A percentile compares a stretch with the other conserved stretches of the same genome.
These are phyloP conservation scores for Pristionchus japonicus DNA, from an alignment of 2,888 invertebrate genomes.

Conservation along the genomic window DNA sequence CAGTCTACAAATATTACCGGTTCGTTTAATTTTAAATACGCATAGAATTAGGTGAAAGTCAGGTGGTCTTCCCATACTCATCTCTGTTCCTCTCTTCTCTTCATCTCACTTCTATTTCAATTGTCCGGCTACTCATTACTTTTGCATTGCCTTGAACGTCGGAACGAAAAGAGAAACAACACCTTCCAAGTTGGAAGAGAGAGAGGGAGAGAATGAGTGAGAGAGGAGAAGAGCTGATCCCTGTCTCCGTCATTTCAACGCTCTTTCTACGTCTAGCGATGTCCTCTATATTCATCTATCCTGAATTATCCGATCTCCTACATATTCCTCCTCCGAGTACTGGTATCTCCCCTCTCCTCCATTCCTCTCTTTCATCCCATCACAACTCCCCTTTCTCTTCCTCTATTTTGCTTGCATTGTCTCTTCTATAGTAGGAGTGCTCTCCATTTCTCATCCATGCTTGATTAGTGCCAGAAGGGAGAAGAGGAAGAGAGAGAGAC, in stretches of 20 bases:
- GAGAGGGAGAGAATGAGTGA: too few species aligned
- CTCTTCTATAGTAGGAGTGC: background rate
- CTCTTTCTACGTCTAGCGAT: background rate
- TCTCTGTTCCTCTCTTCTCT: background rate
- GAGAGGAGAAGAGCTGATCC: too few species aligned
- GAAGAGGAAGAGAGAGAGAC: background rate
- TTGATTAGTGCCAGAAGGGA: constrained; percentile 9
- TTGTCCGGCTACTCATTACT: background rate
- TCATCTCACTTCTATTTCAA: background rate
- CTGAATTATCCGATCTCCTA: too few species aligned
- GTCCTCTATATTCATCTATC: background rate
- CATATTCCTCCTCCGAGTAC: too few species aligned
- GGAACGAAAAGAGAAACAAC: constrained; percentile 1
- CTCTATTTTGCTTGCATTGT: constrained; percentile 11
- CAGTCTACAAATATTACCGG: background rate
- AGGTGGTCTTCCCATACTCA: background rate
- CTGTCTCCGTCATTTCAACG: background rate
- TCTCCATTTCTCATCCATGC: constrained; percentile 35
- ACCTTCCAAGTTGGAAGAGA: background rate
- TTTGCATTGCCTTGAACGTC: background rate
- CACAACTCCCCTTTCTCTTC: background rate
- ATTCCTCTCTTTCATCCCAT: background rate
- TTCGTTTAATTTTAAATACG: background rate
- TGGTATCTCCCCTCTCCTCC: too few species aligned
- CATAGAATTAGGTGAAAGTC: background rate